Base-by-base conservation (phyloP, 1,140 invertebrate genomes). In the Carposina sasakii region DNA sequence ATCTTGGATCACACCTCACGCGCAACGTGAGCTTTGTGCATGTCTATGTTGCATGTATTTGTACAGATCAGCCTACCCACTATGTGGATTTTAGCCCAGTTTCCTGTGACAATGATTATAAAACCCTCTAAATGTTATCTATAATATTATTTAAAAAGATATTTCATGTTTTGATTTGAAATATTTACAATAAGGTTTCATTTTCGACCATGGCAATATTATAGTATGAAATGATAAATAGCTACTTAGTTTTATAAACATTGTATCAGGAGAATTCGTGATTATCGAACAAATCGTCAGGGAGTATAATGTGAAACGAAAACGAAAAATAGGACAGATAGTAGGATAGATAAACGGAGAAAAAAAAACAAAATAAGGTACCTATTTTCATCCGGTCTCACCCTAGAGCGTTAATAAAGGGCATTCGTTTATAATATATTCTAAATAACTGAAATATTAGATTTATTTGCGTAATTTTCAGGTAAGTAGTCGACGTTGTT, bases 1-100 rank as follows among this genome's bases (percentile, higher is more conserved):
- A 76, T 78, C 81, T 81, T 81, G 81, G 81, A 84, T 81, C 77
- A 84, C 81, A 81, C 81, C 52, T 81, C 81, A 83, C 79, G 65
- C 68, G 66, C 77, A 71, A 57, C 76, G 75, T 74, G 67, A 68
- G 58, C 55, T 67, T 67, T 70, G 78, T 77, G 71, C 72, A 60
- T 67, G 59, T 16, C 65, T 81, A 84, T 84, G 81, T 84, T 84
- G 81, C 75, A 77, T 81, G 81, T 81, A 81, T 78, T 74, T 67
- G 54, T 63, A 55, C 58, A 57, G 65, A 71, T 59, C 64, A 67
- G 76, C 76, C 76, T 74, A 79, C 79, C 76, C 72, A 64, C 63
- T 64, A 65, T 65, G n/a, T n/a, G n/a, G n/a, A n/a, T n/a, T n/a
- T n/a, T n/a, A n/a, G n/a, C n/a, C n/a, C n/a, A n/a, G n/a, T n/a